Evolutionary conservation across 2,888 invertebrate species (phyloP).

Genomic region (Pristionchus japonicus): DNA sequence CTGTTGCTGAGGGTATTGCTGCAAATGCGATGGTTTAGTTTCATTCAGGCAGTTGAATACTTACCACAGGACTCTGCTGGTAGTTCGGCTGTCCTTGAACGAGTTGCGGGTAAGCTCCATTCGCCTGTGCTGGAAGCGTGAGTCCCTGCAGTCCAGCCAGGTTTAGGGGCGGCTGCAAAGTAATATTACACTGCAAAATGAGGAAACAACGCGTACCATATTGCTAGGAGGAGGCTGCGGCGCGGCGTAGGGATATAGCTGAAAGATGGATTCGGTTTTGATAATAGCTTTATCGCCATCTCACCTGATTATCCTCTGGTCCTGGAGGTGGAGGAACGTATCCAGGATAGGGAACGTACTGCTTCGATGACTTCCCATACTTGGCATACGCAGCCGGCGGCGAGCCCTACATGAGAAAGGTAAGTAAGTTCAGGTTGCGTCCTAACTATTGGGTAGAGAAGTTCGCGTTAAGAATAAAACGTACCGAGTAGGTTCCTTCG

Average conservation of each 20-base stretch:
- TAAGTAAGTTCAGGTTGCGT: no score
- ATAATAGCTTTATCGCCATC: neutral
- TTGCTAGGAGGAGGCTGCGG: neutral
- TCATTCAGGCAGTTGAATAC: no score
- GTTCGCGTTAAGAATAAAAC: neutral
- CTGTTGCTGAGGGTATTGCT: constrained; percentile 30
- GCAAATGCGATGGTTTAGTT: neutral
- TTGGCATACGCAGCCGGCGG: constrained; percentile 18
- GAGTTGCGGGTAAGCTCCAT: neutral
- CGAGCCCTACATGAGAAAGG: neutral
- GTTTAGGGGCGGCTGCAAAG: neutral
- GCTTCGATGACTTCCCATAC: constrained; percentile 4
- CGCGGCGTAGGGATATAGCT: neutral
- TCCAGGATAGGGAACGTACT: constrained; percentile 56
- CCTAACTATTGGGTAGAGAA: no score
- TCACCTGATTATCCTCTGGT: neutral
- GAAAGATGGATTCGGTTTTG: no score
- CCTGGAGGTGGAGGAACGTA: constrained; percentile 61
- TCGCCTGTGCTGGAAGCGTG: neutral
- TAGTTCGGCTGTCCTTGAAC: neutral
- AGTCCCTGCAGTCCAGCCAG: constrained; percentile 22
- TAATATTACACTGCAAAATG: neutral
- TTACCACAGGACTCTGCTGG: neutral
- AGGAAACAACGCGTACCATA: neutral
- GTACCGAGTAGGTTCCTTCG: constrained; percentile 10